Evolutionary conservation across 2,888 invertebrate species (phyloP), one percentile per base, ranked within the genome.

Genomic region (Xylota sylvarum): DNA sequence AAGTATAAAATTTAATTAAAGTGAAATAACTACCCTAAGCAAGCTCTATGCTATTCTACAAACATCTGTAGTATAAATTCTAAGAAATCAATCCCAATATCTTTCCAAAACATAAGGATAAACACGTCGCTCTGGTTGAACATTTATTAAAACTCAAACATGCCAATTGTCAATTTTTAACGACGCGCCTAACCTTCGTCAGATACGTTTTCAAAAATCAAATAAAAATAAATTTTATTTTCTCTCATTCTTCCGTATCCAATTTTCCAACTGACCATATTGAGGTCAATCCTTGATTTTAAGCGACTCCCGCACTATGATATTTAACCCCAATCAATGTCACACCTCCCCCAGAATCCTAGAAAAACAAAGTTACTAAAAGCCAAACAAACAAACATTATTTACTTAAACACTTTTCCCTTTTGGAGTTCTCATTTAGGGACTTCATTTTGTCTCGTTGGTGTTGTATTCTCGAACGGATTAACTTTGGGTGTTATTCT

Each of bases 351-450:
- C 23, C 10, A n/a, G 19, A 55, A 23, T 14, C 23, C 12, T 27
- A 23, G 19, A 30, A 62, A 60, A 32, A 48, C 55, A 56, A 69
- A 58, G 35, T 58, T 50, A 27, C 43, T 65, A 43, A 67, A 55
- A 73, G 72, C 52, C 17, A 83, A 67, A 46, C 72, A 58, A 52
- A 78, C 67, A 73, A 65, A 60, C 79, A 73, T 70, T 72, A 77
- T 48, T 55, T 62, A 79, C 78, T 78, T 70, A 52, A 79, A 79
- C 65, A 73, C 37, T 72, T 79, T 55, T 64, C 48, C 62, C 58
- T 50, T 50, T 74, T 64, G 35, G 73, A 58, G 35, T 60, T 58
- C 48, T 60, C 48, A 72, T 72, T 58, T 72, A 48, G 23, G 35
- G 58, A 72, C 46, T 46, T 48, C 19, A 58, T 37, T 69, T 67